Evolutionary conservation across 2,888 invertebrate species (phyloP).

Genomic region (Proisotoma minuta): DNA sequence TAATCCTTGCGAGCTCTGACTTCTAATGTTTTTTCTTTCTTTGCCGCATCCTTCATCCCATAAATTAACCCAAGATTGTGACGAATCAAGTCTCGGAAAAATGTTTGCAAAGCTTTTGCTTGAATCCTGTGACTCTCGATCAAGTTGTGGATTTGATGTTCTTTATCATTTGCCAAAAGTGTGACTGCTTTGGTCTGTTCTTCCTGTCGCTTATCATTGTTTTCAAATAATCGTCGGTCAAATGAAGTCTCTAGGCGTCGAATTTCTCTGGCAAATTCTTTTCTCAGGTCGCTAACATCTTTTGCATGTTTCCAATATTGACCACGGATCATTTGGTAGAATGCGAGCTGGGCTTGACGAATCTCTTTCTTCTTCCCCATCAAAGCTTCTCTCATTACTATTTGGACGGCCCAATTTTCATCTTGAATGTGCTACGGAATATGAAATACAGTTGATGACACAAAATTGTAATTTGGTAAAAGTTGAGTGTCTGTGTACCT

Average conservation of each 20-base stretch:
- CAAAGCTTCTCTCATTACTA: conserved; percentile 29
- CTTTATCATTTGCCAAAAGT: conserved; percentile 19
- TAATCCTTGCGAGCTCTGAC: conserved; percentile 23
- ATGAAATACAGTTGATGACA: background rate
- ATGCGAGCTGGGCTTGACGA: conserved; percentile 35
- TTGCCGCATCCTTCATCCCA: conserved; percentile 30
- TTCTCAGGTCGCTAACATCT: conserved; percentile 26
- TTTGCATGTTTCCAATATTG: conserved; percentile 33
- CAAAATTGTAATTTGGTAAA: background rate
- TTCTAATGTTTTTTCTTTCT: conserved; percentile 27
- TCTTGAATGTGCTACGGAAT: conserved; percentile 24
- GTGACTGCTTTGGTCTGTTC: conserved; percentile 15
- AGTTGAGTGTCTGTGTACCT: too few relatives aligned
- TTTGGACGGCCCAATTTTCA: conserved; percentile 35
- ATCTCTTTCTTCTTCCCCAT: conserved; percentile 29
- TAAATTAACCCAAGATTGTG: conserved; percentile 30
- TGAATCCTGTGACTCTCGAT: conserved; percentile 24
- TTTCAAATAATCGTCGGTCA: conserved; percentile 26
- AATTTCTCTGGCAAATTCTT: conserved; percentile 30
- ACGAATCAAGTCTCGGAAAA: conserved; percentile 31
- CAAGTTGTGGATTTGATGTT: conserved; percentile 23
- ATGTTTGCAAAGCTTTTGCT: conserved; percentile 27
- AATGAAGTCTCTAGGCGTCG: conserved; percentile 24
- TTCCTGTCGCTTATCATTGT: conserved; percentile 24
- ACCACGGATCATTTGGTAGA: conserved; percentile 33